Evolutionary conservation across 2,888 invertebrate genomes (phyloP), one percentile per base, ranked within the genome.

Genomic region (Callyntrura guangdongensis): DNA sequence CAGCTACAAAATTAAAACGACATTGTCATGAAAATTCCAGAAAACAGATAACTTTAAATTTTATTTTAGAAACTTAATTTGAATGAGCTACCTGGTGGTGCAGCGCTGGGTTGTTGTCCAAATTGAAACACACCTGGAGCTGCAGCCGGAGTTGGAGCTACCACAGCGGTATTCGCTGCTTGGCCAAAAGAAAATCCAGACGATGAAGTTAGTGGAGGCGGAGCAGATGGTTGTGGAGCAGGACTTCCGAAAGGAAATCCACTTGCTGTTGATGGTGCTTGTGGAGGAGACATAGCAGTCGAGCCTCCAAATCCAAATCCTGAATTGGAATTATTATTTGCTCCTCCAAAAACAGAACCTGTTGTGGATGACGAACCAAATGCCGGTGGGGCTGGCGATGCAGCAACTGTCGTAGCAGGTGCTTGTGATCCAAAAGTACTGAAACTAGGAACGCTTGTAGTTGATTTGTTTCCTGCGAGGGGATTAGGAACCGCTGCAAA

Each of bases 101-200:
- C 49, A n/a, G 87, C 45, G 74, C 85, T 27, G 49, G 72, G 27
- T 27, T 25, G 72, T 25, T 92, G 90, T 8, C 89, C 91, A 86
- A 91, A 92, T 56, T 91, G 91, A 47, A 91, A 92, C 53, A 77
- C 83, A 45, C 92, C 90, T 59, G 81, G n/a, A 12, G 85, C 72
- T 59, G 81, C 22, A 12, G 85, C 72, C 2, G 87, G 36, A 20
- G 69, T 49, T 11, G 84, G 20, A 20, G 83, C 53, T 1, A 64
- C 64, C 11, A 22, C 14, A 3, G 36, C 72, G 4, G 45, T 72
- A n/a, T 27, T 81, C 3, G 59, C 11, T 6, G 59, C 11, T 59
- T 89, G 88, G 0, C 88, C 91, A 53, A 86, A 90, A 12, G 86
- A 20, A 81, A 90, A 86, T 22, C 64, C 64, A 59, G 79, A 11